Base-by-base conservation (phyloP, 1,140 invertebrate species). In the Papilio polytes region DNA sequence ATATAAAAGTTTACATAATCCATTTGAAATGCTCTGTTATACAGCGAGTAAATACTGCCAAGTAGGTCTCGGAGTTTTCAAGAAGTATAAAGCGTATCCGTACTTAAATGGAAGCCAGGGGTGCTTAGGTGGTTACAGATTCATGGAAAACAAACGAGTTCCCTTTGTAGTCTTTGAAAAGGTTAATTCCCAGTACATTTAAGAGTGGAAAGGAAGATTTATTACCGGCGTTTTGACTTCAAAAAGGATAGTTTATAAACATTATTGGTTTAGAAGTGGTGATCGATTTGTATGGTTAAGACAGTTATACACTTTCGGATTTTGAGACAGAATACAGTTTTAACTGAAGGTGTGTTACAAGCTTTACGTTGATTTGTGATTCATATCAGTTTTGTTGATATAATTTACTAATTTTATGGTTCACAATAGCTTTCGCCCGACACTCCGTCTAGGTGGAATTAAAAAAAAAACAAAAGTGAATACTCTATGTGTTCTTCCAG, bases 141-240 rank as follows among this genome's bases (percentile, higher is more conserved):
- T 76, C 46, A 76, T 51, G 74, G 20, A 76, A 76, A 20, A 6
- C 44, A 76, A 74, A 20, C n/a, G 48, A 36, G 8, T 53, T 76
- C n/a, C 63, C 63, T 70, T 70, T 70, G 63, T 70, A 70, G 63
- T 70, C 22, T 70, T 63, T 63, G 22, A 63, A 36, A 31, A 70
- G 22, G 63, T 70, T 70, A 66, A 41, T 70, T 70, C 18, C 13
- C 36, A 36, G 63, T 31, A 6, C 22, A 15, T 66, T 66, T 66
- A 66, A 70, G 26, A 70, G 63, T 26, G 1, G 63, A 3, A 18
- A 70, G 26, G 59, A 15, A 70, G 13, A 13, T 70, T 70, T 70
- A 70, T 36, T 70, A 31, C 63, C 26, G 63, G 12, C 63, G 63
- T 70, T 70, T 70, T 70, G 63, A 70, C 63, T 70, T 70, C 63